Evolutionary conservation across 2,888 invertebrate genomes (phyloP).

Genomic region (Chalcosyrphus nemorum): DNA sequence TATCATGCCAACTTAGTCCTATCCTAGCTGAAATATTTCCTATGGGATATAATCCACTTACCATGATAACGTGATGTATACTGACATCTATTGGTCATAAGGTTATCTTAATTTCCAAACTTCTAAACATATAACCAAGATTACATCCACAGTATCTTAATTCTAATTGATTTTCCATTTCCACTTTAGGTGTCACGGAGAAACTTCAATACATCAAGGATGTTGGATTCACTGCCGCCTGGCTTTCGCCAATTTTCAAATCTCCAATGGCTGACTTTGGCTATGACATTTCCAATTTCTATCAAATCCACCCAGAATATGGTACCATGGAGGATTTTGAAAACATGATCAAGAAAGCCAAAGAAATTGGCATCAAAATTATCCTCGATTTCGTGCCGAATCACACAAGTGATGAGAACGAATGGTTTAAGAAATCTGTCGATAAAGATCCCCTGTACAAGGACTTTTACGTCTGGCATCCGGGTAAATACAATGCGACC

Average conservation of each 20-base stretch:
- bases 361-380: slow-evolving; percentile 82
- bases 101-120: too few relatives aligned
- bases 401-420: slow-evolving; percentile 88
- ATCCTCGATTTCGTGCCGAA: slow-evolving; percentile 84
- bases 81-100: too few relatives aligned
- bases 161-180: background rate
- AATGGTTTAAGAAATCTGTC: slow-evolving; percentile 91
- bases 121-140: too few relatives aligned
- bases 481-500: slow-evolving; percentile 80
- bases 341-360: slow-evolving; percentile 83
- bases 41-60: too few relatives aligned
- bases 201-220: slow-evolving; percentile 86
- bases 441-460: slow-evolving; percentile 85
- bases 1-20: too few relatives aligned
- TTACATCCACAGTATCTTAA: too few relatives aligned
- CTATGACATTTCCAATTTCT: slow-evolving; percentile 89
- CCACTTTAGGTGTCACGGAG: slow-evolving; percentile 84
- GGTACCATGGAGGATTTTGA: slow-evolving; percentile 89
- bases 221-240: slow-evolving; percentile 86
- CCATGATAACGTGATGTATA: too few relatives aligned
- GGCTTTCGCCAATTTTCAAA: slow-evolving; percentile 89
- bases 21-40: too few relatives aligned
- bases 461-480: slow-evolving; percentile 90
- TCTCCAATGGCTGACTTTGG: slow-evolving; percentile 91
- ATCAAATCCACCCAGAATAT: slow-evolving; percentile 86